Percentiles rank a stretch among this genome's conserved stretches.
These are phyloP conservation scores for Amphiura filiformis DNA, from an alignment of 35 echinoderm and acorn worm species.

Conservation along the genomic window DNA sequence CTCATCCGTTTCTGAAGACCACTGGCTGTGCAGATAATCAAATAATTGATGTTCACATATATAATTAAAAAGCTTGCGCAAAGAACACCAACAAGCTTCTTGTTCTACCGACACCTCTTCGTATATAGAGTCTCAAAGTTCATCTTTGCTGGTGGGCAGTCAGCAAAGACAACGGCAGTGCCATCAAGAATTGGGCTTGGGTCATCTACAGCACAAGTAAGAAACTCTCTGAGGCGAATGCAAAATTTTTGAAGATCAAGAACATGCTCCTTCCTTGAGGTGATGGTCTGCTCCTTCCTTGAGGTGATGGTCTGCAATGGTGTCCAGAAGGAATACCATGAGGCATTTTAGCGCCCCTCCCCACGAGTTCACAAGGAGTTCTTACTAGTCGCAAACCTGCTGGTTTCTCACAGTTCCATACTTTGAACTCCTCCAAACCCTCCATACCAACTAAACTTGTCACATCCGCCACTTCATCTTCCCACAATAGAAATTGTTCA, in stretches of 20 bases:
- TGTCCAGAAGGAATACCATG: not conserved
- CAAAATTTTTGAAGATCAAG: not conserved
- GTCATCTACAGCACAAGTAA: not conserved
- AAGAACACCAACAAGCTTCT: not conserved
- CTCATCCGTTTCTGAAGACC: not conserved
- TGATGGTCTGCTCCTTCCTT: too few relatives aligned
- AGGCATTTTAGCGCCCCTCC: not conserved
- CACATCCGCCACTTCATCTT: not conserved
- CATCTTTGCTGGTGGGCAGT: not conserved
- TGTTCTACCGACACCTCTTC: not conserved
- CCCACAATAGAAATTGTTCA: too few relatives aligned
- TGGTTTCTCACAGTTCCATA: not conserved
- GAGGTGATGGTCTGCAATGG: not conserved
- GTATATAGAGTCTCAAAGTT: not conserved
- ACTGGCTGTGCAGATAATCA: not conserved
- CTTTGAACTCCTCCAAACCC: not conserved
- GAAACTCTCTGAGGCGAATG: not conserved
- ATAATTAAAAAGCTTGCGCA: not conserved
- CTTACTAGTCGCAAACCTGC: not conserved
- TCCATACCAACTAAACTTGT: not conserved
- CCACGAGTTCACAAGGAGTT: not conserved
- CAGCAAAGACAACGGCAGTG: constrained; percentile 2
- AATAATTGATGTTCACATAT: not conserved
- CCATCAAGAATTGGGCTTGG: not conserved
- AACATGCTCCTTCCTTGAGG: constrained; percentile 3